Base-by-base conservation (phyloP, 2,797 vertebrate species). In the Ispidina picta region DNA sequence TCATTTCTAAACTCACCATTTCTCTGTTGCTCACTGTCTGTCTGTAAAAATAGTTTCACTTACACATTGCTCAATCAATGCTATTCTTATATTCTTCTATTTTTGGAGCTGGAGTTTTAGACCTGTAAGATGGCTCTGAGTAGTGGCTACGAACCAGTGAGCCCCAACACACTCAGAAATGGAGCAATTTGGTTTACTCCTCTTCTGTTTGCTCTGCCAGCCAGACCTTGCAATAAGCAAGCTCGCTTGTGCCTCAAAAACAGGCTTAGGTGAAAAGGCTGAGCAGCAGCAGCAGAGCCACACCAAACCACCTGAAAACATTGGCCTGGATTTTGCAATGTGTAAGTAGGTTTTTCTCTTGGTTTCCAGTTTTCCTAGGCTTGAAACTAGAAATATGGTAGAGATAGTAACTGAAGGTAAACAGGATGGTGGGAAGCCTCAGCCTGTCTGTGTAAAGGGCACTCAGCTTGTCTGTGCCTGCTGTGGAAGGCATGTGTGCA, bases 1-100 rank as follows among this genome's bases (percentile, higher is more conserved):
- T 39, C 0, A 22, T 88, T 86, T 84, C 26, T 17, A 62, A 62
- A 35, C 72, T 89, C 54, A 69, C 37, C 16, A 4, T 86, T 86
- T 81, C 55, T 86, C 58, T 71, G 43, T 55, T 48, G 35, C 28
- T 72, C 3, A 20, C 15, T 70, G 12, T 55, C 69, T 66, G 51
- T 73, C 69, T 72, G 88, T 86, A 82, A 77, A 92, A 86, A 23
- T 43, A 93, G 89, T 56, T 95, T 90, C 64, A 59, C 51, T 88
- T 86, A 37, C 0, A 1, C 31, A 6, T 86, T 93, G 62, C 88
- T 79, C 76, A 80, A 84, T 92, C 77, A 52, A 22, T 26, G 31
- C 37, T 74, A 48, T 71, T 92, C 64, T 88, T 84, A 35, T 5
- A 23, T 55, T 80, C 22, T 77, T 92, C 76, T 82, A 35, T 81